phyloP scores from a whole-genome alignment of 2,888 invertebrate species.

The Nudaria mundana region DNA sequence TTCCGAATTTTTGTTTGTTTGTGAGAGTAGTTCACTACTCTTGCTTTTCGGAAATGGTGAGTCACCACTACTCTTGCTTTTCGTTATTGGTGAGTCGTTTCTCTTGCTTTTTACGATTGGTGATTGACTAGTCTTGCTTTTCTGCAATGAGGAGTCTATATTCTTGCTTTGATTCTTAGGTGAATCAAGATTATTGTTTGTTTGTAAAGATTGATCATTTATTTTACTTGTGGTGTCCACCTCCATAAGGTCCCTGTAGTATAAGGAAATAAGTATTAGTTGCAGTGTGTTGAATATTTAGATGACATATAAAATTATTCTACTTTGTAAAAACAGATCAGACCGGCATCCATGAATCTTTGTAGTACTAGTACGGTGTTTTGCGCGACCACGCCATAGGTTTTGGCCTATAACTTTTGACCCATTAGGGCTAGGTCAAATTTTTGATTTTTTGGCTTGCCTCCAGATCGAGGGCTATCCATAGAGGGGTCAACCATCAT shows the following conservation, averaged over 20 bases:
- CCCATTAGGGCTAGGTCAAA: too few species aligned
- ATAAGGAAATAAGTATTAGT: not conserved
- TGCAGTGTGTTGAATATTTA: too few species aligned
- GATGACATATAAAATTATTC: too few species aligned
- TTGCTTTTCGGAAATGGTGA: not conserved
- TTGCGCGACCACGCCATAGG: too few species aligned
- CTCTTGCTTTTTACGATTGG: not conserved
- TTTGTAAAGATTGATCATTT: not conserved
- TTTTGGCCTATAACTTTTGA: too few species aligned
- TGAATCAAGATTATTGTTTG: not conserved
- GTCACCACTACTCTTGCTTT: not conserved
- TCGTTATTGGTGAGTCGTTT: not conserved
- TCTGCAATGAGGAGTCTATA: not conserved
- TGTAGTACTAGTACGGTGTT: too few species aligned
- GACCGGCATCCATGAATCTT: too few species aligned
- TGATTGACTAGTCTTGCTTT: not conserved
- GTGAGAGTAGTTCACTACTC: not conserved
- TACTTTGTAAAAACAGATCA: too few species aligned
- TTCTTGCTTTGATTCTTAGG: not conserved
- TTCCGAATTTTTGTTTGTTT: slow-evolving; percentile 3
- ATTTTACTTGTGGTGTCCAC: slow-evolving; percentile 3
- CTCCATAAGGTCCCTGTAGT: slow-evolving; percentile 36
- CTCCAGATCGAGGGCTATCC: too few species aligned
- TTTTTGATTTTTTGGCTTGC: too few species aligned
- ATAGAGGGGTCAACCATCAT: too few species aligned